phyloP scores from a whole-genome alignment of 2,797 vertebrate species.

The Onychomys leucogaster region DNA sequence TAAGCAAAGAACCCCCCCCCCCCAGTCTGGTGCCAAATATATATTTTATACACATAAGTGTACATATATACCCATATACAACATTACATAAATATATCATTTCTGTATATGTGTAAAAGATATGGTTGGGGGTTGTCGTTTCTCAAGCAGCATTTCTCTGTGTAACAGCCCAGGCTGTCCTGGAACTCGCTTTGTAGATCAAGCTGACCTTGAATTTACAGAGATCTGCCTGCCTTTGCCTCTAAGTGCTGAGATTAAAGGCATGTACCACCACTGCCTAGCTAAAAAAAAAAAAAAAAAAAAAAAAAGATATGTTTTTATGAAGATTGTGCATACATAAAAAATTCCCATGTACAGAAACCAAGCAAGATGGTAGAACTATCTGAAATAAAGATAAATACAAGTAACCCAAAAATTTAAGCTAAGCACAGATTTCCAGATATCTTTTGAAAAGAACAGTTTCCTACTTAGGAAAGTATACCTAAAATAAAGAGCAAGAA shows the following conservation, averaged over 20 bases:
- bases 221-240: background rate
- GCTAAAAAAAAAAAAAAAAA: too few species aligned
- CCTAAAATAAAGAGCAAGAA: background rate
- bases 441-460: background rate
- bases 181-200: background rate
- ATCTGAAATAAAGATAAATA: background rate
- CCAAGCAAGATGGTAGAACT: background rate
- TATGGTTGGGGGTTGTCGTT: background rate
- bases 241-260: background rate
- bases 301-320: background rate
- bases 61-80: background rate
- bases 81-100: background rate
- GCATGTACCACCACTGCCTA: background rate
- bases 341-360: background rate
- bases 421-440: background rate
- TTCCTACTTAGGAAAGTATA: background rate
- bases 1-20: background rate
- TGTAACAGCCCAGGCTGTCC: background rate
- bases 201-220: background rate
- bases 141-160: background rate
- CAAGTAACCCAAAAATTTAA: background rate
- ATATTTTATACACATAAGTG: background rate
- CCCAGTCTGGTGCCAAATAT: background rate
- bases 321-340: background rate
- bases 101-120: background rate